Evolutionary conservation across 2,888 invertebrate genomes (phyloP).

Genomic region (Drosophila acutilabella): DNA sequence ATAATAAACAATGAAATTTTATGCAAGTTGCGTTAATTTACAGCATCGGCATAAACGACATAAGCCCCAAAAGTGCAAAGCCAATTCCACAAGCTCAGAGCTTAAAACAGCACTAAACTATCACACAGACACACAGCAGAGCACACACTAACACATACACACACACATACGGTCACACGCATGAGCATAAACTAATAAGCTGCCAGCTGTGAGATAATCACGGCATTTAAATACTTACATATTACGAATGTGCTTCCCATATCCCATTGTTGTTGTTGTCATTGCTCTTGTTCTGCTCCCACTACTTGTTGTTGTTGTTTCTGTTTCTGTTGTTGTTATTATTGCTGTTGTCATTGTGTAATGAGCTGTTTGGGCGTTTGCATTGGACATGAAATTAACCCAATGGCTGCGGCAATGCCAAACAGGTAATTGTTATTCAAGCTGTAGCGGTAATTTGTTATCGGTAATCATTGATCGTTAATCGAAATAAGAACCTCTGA

Average conservation of each 20-base stretch:
- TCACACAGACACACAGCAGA: neutral
- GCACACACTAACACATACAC: neutral
- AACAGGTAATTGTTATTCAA: constrained; percentile 52
- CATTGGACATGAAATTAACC: constrained; percentile 53
- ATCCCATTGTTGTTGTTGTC: constrained; percentile 35
- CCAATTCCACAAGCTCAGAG: constrained; percentile 10
- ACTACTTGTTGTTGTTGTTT: constrained; percentile 24
- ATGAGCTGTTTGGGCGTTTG: constrained; percentile 57
- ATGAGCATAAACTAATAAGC: constrained; percentile 19
- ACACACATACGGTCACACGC: neutral
- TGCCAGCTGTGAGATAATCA: constrained; percentile 56
- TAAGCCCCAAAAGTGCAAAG: constrained; percentile 35
- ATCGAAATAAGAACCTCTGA: constrained; percentile 16
- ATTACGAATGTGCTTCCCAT: constrained; percentile 35
- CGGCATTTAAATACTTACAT: constrained; percentile 57
- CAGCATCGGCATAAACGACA: constrained; percentile 31
- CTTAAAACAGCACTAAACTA: constrained; percentile 6
- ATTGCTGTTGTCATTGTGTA: constrained; percentile 44
- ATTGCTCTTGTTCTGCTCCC: constrained; percentile 1
- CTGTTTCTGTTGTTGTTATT: neutral
- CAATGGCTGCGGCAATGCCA: constrained; percentile 25
- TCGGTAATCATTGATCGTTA: constrained; percentile 21
- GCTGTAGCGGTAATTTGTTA: constrained; percentile 30
- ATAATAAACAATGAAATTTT: constrained; percentile 58
- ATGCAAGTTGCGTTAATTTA: constrained; percentile 51